Percentiles rank a stretch among this genome's conserved stretches.
These are phyloP conservation scores for Myotis yumanensis DNA, from an alignment of 2,113 vertebrate genomes.

Conservation along the genomic window DNA sequence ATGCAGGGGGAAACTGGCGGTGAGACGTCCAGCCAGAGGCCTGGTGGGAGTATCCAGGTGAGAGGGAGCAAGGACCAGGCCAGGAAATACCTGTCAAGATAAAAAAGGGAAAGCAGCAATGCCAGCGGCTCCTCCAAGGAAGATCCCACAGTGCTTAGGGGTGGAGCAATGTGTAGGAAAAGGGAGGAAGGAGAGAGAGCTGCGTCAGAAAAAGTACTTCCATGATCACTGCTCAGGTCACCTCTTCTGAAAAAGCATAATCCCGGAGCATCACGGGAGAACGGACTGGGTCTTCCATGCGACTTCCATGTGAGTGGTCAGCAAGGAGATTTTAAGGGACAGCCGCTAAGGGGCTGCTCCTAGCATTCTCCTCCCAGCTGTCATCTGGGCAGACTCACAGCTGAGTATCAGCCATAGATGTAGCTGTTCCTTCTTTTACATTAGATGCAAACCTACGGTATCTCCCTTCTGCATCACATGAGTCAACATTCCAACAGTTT, in stretches of 20 bases:
- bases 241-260: not conserved
- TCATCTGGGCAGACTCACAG: not conserved
- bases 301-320: not conserved
- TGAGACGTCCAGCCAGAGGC: not conserved
- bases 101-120: not conserved
- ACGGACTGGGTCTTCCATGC: not conserved
- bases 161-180: rapidly evolving
- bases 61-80: not conserved
- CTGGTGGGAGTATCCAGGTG: not conserved
- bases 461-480: not conserved
- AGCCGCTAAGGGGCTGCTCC: not conserved
- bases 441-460: not conserved
- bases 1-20: not conserved
- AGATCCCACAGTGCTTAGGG: rapidly evolving
- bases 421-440: not conserved
- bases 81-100: not conserved
- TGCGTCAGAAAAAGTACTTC: not conserved
- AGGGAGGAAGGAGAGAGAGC: not conserved
- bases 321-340: not conserved
- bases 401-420: rapidly evolving
- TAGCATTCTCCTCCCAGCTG: not conserved
- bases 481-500: too few species aligned
- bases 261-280: not conserved
- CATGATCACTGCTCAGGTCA: rapidly evolving
- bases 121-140: not conserved